phyloP scores from a whole-genome alignment of 2,113 vertebrate genomes.

The Pteronura brasiliensis region DNA sequence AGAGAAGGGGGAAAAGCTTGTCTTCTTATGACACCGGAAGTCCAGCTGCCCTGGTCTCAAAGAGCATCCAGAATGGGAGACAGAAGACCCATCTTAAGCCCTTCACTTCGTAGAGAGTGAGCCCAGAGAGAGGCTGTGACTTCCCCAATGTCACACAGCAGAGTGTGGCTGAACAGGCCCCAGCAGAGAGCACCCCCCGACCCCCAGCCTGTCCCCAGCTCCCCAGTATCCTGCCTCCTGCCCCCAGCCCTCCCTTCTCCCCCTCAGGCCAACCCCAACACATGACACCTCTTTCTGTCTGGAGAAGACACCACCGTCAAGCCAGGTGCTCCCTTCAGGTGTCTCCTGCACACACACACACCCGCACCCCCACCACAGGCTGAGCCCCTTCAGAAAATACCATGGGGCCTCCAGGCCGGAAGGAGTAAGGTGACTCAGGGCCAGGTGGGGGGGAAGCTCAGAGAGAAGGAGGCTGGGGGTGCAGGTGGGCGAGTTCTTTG shows the following conservation, averaged over 20 bases:
- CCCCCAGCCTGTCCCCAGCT: neutral
- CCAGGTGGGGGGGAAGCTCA: neutral
- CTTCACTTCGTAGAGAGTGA: neutral
- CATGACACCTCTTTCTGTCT: neutral
- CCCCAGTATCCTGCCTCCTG: neutral
- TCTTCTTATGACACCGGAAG: neutral
- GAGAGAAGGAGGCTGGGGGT: neutral
- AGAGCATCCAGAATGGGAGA: neutral
- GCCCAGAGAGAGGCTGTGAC: neutral
- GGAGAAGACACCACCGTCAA: neutral
- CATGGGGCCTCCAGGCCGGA: conserved; percentile 24
- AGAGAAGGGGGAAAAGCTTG: neutral
- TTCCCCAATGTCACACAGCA: neutral
- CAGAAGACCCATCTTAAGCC: neutral
- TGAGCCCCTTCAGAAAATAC: conserved; percentile 3
- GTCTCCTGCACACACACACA: conserved; percentile 42
- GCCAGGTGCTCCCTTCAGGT: neutral
- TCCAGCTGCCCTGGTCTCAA: neutral
- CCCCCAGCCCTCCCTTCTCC: neutral
- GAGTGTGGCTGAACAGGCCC: rapidly evolving
- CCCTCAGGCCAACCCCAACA: neutral
- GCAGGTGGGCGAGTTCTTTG: rapidly evolving
- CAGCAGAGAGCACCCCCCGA: rapidly evolving
- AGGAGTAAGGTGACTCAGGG: neutral
- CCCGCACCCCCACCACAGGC: neutral